A percentile compares a stretch with the other conserved stretches of the same genome.
These are phyloP conservation scores for Aporophyla lueneburgensis DNA, from an alignment of 2,888 invertebrate species.

Conservation along the genomic window DNA sequence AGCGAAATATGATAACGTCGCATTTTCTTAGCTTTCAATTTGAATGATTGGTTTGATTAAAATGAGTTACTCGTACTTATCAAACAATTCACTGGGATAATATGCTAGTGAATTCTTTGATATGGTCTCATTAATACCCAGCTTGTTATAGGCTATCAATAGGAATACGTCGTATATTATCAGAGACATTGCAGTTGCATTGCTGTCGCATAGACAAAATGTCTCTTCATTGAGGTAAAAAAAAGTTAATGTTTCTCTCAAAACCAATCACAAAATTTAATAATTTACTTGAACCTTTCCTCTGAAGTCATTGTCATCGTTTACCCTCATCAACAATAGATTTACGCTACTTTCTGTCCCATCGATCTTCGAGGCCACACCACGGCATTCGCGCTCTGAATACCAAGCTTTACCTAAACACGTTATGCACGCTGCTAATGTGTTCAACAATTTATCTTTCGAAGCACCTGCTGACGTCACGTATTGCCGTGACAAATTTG, in stretches of 20 bases:
- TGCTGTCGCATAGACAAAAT: no score
- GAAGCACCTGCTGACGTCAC: constrained; percentile 41
- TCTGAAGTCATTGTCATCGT: background rate
- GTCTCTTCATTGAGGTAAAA: no score
- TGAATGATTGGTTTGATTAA: no score
- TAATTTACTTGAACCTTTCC: background rate
- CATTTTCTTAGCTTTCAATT: no score
- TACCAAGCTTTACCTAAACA: constrained; percentile 37
- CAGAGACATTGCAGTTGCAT: no score
- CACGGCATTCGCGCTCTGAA: constrained; percentile 22
- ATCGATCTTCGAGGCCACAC: constrained; percentile 25
- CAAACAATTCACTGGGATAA: no score
- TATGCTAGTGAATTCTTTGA: no score
- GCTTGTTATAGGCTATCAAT: no score
- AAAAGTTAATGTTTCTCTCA: background rate
- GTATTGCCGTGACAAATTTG: constrained; percentile 50
- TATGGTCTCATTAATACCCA: no score
- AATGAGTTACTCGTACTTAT: no score
- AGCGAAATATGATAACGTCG: no score
- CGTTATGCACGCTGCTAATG: constrained; percentile 45
- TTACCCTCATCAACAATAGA: background rate
- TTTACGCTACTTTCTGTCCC: background rate
- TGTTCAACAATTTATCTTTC: constrained; percentile 52
- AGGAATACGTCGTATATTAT: no score
- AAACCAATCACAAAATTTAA: background rate